Base-by-base conservation (phyloP, 1,140 invertebrate species). In the Drosophila lacteicornis region DNA sequence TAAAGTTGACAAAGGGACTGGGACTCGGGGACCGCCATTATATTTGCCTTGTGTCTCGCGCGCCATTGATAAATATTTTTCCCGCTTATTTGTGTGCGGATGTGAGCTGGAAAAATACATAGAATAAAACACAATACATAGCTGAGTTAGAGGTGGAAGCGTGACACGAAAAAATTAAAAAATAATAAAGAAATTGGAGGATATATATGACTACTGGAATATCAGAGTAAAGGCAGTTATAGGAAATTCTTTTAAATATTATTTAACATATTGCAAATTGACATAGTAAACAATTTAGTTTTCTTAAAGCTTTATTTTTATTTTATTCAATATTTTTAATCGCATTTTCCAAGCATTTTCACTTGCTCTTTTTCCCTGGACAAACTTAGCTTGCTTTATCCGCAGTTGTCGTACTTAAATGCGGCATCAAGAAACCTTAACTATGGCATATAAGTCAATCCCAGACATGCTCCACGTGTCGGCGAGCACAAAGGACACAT, bases 81-180 rank as follows among this genome's bases (percentile, higher is more conserved):
- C 25, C 53, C 45, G 57, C 55, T 68, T 83, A 67, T 75, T 66
- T 76, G 71, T 80, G 49, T 51, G 69, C 45, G 59, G 71, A 76
- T 83, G 80, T 80, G 62, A 80, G 76, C 65, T 62, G 57, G 78
- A 79, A 80, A 80, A 84, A 71, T 70, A 80, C 75, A 83, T 84
- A 80, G 38, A 79, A 83, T 84, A 84, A 80, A 71, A 83, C 45
- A 82, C 63, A 82, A 67, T 57, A 51, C 38, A 49, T 30, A 47
- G 12, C 25, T 33, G 9, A 9, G 49, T 40, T 49, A 46, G 33
- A 46, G 65, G 40, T 78, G 62, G 36, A 11, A 69, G 11, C 47
- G 75, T 51, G 75, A 68, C 69, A 73, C 69, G 67, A 33, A 7
- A n/a, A 17, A 47, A 27, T 13, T 56, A 55, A 13, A 58, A 7